Evolutionary conservation across 2,797 vertebrate species (phyloP), one percentile per base, ranked within the genome.

Genomic region (Falco cherrug): DNA sequence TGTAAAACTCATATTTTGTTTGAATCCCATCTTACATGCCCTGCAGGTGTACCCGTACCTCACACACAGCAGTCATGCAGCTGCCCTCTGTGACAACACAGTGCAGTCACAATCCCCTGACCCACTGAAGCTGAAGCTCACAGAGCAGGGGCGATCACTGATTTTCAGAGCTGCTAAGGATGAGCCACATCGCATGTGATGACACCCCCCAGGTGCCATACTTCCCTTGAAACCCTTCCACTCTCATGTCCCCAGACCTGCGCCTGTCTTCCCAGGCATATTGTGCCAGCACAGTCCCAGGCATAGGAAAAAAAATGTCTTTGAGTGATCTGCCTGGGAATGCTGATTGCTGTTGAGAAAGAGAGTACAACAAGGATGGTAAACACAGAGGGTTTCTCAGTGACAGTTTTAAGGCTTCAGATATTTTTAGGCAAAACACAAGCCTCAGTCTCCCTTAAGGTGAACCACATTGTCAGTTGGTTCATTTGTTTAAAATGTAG

Each of bases 201-300:
- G 29, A 37, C 4, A 41, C 41, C 1, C 8, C 24, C 8, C 9
- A 29, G 3, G 13, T 28, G 16, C 43, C 26, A n/a, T 0, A 0
- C 22, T 47, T 64, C 51, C 25, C 24, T 89, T 81, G 47, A 11
- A 48, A 6, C 8, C 13, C 43, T 87, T 65, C 39, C 16, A 33
- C 21, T 67, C 21, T n/a, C 28, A 9, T 10, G 17, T 41, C 6
- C 21, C 47, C 84, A 89, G 50, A 47, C 18, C 20, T 67, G 16
- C 13, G 59, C 19, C 15, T 13, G 1, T 50, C 51, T 43, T 65
- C 22, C 35, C 26, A 5, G 67, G 5, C 16, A 1, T 24, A 26
- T 26, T 39, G 26, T 26, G 2, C 9, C 47, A 71, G 25, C 4
- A 41, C 24, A 33, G 16, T 65, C 16, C 51, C 11, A 81, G 33